Percentiles rank a stretch among this genome's conserved stretches.
phyloP scores from a whole-genome alignment of 2,888 invertebrate species.

The Caenorhabditis japonica region DNA sequence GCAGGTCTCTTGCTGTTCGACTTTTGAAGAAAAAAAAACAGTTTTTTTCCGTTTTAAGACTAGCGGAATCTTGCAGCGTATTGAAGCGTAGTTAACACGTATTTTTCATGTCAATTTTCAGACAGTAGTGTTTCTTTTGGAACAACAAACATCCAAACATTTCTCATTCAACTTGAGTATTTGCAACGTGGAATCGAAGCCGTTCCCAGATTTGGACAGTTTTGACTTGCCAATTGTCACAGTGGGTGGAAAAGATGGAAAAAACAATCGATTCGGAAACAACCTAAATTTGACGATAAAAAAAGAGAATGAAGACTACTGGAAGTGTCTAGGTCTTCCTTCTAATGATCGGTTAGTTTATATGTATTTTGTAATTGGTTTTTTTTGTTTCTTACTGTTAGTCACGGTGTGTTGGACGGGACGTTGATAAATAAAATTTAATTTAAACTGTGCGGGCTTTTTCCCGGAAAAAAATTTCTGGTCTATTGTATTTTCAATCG shows the following conservation, averaged over 20 bases:
- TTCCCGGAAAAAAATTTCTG: too few relatives aligned
- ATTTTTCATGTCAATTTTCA: too few relatives aligned
- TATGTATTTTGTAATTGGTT: background rate
- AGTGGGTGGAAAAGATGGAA: background rate
- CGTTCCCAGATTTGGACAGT: constrained; percentile 18
- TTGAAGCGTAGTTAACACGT: too few relatives aligned
- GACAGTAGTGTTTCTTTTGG: constrained; percentile 36
- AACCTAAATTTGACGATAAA: constrained; percentile 20
- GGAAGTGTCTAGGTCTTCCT: constrained; percentile 53
- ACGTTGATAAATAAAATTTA: too few relatives aligned
- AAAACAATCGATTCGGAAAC: too few relatives aligned
- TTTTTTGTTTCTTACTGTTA: too few relatives aligned
- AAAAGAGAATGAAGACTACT: constrained; percentile 64
- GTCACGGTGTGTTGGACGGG: too few relatives aligned
- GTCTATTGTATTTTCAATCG: too few relatives aligned
- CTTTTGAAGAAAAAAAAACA: background rate
- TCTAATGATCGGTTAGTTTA: constrained; percentile 16
- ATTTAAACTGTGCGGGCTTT: too few relatives aligned
- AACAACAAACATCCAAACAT: constrained; percentile 13
- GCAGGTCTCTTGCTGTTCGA: too few relatives aligned
- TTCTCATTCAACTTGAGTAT: constrained; percentile 25
- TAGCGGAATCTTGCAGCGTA: too few relatives aligned
- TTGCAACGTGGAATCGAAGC: constrained; percentile 38
- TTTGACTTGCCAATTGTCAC: constrained; percentile 12
- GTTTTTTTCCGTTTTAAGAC: too few relatives aligned